These are phyloP conservation scores for Pelobates cultripes DNA, from an alignment of 2,797 vertebrate genomes.

Conservation along the genomic window DNA sequence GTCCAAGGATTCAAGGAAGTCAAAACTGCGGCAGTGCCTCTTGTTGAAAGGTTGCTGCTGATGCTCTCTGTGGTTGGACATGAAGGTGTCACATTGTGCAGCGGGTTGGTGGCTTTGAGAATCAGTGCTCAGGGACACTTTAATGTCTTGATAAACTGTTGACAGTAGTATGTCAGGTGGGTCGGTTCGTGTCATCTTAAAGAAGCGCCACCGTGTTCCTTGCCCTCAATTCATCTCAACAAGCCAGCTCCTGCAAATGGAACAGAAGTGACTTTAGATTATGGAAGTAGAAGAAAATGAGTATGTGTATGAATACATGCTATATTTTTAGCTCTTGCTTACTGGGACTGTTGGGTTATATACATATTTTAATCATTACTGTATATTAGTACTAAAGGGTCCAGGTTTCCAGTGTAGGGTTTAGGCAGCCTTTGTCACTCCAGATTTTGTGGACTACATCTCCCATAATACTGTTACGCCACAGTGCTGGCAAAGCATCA, in stretches of 20 bases:
- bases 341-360: too few species aligned
- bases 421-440: too few species aligned
- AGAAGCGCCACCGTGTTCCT: conserved; percentile 66
- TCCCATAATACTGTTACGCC: too few species aligned
- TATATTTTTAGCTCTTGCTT: too few species aligned
- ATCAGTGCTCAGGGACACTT: conserved; percentile 76
- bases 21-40: conserved; percentile 96
- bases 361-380: too few species aligned
- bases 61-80: conserved; percentile 82
- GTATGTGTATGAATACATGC: too few species aligned
- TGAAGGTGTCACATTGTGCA: conserved; percentile 84
- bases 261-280: conserved; percentile 1
- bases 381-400: too few species aligned
- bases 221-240: conserved; percentile 78
- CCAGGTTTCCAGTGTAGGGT: too few species aligned
- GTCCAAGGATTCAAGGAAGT: conserved; percentile 92
- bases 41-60: conserved; percentile 88
- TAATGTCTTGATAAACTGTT: conserved; percentile 89
- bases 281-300: neutral
- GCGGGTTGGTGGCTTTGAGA: conserved; percentile 71
- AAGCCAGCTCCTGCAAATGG: conserved; percentile 59
- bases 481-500: too few species aligned
- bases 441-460: too few species aligned
- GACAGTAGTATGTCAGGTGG: conserved; percentile 94
- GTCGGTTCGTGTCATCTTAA: conserved; percentile 98